Base-by-base conservation (phyloP, 1,140 invertebrate species). In the Zelostemma sp. region DNA sequence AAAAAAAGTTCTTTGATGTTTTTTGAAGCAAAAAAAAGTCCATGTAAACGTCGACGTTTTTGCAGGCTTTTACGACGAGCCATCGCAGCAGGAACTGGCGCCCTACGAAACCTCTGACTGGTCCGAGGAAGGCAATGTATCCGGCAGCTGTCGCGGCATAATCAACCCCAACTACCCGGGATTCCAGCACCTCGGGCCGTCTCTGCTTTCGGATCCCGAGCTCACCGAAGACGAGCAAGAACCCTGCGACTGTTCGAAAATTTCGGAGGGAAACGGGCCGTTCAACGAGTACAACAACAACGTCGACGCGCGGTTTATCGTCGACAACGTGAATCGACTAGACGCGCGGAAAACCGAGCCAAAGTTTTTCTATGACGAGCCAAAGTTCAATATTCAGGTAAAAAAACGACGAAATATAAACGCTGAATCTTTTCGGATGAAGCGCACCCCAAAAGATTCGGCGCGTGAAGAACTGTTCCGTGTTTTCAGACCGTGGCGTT, bases 91-190 rank as follows among this genome's bases (percentile, higher is more conserved):
- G 54, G 78, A 84, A 4, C 51, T 61, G 15, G 74, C 80, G 14
- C 79, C 80, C 11, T 82, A 81, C 18, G 85, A 85, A 43, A 85
- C 80, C 73, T 84, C 83, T 1, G 85, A 85, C 41, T 85, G 83
- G 78, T 85, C 83, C 11, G 84, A 84, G 53, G 85, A 86, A 28
- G 80, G 73, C 14, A 85, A 80, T 43, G 51, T 79, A 0, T 78
- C 79, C 0, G 48, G 73, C 4, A 71, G 75, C 40, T 81, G 79
- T 18, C 86, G 91, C 63, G 91, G 91, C 40, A 92, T 93, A 57
- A 89, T 92, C 66, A 93, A 93, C 81, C 92, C 91, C 6, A 93
- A 93, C 80, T 93, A 93, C 81, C 91, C 91, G 6, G 91, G 92
- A 77, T 87, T 87, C 56, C 83, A 86, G 53, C 83, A 87, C 62